phyloP scores from a whole-genome alignment of 2,797 vertebrate species.

The Picus viridis region DNA sequence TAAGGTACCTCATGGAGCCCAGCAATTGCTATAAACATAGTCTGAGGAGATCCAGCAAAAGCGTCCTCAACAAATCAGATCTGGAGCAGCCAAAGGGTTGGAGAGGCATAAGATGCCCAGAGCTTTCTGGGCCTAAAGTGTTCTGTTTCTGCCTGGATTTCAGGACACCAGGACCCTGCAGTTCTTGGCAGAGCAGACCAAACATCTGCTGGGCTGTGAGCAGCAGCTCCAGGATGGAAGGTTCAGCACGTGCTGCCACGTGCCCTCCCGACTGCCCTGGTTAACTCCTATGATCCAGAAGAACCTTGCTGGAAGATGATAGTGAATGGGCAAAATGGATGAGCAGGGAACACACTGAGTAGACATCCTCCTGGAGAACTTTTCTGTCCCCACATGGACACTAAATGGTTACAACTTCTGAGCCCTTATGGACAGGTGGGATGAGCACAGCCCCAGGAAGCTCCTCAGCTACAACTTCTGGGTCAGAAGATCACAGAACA shows the following conservation, averaged over 20 bases:
- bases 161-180: neutral
- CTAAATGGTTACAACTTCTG: fast-evolving
- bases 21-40: neutral
- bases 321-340: fast-evolving
- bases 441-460: neutral
- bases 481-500: neutral
- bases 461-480: neutral
- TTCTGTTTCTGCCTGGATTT: neutral
- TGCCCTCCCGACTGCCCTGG: fast-evolving
- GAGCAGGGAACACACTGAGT: neutral
- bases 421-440: fast-evolving
- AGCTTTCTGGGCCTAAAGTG: neutral
- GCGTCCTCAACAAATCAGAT: neutral
- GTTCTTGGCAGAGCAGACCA: neutral
- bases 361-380: neutral
- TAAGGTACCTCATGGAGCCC: neutral
- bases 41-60: neutral
- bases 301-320: fast-evolving
- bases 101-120: no score
- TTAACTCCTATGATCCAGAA: neutral
- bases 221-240: fast-evolving
- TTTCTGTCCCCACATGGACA: fast-evolving
- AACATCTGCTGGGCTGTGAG: fast-evolving
- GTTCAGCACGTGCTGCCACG: neutral
- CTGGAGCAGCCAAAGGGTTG: neutral